A percentile compares a stretch with the other conserved stretches of the same genome.
phyloP scores from a whole-genome alignment of 2,888 invertebrate genomes.

The Dioctria linearis region DNA sequence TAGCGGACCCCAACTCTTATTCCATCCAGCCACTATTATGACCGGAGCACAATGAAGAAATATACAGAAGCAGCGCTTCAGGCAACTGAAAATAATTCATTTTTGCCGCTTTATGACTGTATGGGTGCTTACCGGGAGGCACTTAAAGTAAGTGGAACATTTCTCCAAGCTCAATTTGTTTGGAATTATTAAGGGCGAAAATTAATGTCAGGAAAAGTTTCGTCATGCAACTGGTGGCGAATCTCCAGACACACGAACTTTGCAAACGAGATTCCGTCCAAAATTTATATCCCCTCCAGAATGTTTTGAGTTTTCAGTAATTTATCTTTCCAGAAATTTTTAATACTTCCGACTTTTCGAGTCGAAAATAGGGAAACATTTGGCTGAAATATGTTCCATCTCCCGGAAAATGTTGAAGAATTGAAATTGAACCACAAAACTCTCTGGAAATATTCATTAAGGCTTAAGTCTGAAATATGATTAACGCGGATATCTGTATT shows the following conservation, averaged over 20 bases:
- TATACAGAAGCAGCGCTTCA: conserved; percentile 37
- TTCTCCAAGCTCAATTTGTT: conserved; percentile 50
- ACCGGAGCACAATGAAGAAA: conserved; percentile 47
- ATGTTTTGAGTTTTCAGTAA: neutral
- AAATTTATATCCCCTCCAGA: neutral
- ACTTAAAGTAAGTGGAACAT: conserved; percentile 46
- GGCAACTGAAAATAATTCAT: conserved; percentile 51
- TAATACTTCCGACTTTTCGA: neutral
- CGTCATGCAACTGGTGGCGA: conserved; percentile 43
- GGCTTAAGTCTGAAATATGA: no score
- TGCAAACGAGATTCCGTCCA: conserved; percentile 12
- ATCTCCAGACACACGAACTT: neutral
- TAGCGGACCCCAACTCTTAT: neutral
- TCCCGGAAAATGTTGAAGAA: neutral
- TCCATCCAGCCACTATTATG: conserved; percentile 38
- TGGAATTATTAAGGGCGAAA: conserved; percentile 44
- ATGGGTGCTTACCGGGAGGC: conserved; percentile 35
- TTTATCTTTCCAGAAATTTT: conserved; percentile 1
- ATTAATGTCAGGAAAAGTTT: conserved; percentile 37
- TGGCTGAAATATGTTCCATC: neutral
- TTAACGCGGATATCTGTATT: no score
- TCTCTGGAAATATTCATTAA: no score
- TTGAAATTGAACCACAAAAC: no score
- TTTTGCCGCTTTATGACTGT: conserved; percentile 31
- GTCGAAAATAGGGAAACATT: neutral